Evolutionary conservation across 2,113 vertebrate genomes (phyloP).

Genomic region (Acrocephalus kingi): DNA sequence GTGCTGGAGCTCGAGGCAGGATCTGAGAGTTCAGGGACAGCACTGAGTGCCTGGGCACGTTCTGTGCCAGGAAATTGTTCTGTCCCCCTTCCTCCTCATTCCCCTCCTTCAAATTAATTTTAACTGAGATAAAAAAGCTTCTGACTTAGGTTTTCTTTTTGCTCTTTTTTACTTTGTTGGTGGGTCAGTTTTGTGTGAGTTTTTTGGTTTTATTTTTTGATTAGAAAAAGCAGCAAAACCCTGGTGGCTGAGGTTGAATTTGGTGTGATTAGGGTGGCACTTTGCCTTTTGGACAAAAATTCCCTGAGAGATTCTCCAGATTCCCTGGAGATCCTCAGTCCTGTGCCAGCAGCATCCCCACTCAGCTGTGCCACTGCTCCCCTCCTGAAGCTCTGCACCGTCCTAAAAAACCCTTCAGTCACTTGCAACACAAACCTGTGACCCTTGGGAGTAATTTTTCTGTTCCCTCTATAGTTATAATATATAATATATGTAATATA

Average conservation of each 20-base stretch:
- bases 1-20: background rate
- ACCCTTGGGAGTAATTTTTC: background rate
- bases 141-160: background rate
- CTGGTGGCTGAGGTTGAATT: background rate
- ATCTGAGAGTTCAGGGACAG: background rate
- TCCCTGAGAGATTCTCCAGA: too few species aligned
- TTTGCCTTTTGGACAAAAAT: background rate
- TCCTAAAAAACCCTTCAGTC: background rate
- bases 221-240: background rate
- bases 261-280: background rate
- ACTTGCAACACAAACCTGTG: fast-evolving
- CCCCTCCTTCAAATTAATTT: background rate
- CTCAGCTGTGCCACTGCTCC: background rate
- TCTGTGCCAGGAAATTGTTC: background rate
- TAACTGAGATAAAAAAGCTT: background rate
- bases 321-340: background rate
- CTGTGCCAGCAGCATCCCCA: background rate
- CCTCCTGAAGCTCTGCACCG: fast-evolving
- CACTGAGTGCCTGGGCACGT: background rate
- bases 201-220: background rate
- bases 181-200: background rate
- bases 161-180: too few species aligned
- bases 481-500: too few species aligned
- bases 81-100: background rate
- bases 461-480: background rate